These are phyloP conservation scores for Apostichopus leukothele DNA, from an alignment of 53 echinoderm and acorn worm genomes.

Conservation along the genomic window DNA sequence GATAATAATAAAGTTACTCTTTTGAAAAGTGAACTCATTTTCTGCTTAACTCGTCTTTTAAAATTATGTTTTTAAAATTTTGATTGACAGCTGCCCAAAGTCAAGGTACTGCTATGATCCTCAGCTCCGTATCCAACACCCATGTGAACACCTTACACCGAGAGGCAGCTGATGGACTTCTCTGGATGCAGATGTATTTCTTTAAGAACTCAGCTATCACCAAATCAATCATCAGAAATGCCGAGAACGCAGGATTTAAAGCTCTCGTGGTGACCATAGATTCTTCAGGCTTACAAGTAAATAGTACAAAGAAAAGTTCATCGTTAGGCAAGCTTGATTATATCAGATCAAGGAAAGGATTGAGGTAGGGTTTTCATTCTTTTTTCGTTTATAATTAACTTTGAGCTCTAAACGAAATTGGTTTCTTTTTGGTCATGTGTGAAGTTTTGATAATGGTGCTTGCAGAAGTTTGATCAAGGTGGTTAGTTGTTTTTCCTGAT, in stretches of 20 bases:
- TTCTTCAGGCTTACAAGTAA: neutral
- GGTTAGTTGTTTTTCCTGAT: no score
- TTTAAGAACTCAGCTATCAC: slow-evolving; percentile 26
- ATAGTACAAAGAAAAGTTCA: neutral
- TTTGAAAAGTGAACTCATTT: no score
- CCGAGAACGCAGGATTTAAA: slow-evolving; percentile 35
- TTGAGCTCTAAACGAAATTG: no score
- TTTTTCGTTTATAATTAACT: neutral
- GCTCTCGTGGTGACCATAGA: slow-evolving; percentile 25
- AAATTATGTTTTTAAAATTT: neutral
- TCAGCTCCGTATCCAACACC: slow-evolving; percentile 20
- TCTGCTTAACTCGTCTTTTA: no score
- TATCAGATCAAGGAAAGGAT: neutral
- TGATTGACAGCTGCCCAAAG: slow-evolving; percentile 9
- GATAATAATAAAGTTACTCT: no score
- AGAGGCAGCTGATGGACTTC: neutral
- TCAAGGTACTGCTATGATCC: slow-evolving; percentile 19
- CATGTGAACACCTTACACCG: neutral
- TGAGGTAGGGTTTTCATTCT: neutral
- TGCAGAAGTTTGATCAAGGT: no score
- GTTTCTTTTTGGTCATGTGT: no score
- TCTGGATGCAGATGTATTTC: slow-evolving; percentile 44
- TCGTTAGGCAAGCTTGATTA: neutral
- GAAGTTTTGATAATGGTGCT: no score
- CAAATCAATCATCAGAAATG: neutral